These are phyloP conservation scores for Ochlodes sylvanus DNA, from an alignment of 2,888 invertebrate species.

Conservation along the genomic window DNA sequence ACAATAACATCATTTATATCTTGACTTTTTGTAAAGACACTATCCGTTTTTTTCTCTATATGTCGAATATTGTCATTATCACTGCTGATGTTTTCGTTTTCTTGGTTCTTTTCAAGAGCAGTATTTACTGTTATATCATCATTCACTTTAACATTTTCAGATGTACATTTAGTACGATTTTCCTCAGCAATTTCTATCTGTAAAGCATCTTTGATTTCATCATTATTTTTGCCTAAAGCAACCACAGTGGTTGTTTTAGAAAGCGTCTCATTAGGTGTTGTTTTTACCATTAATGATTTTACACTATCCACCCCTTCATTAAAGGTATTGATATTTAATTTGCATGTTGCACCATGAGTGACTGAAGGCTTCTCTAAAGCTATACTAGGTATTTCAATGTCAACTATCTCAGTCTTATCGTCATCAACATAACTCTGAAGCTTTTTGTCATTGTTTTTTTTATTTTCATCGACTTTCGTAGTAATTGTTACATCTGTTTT, in stretches of 20 bases:
- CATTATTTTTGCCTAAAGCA: background rate
- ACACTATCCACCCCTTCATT: background rate
- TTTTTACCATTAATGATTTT: background rate
- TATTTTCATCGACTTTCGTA: background rate
- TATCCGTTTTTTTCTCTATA: background rate
- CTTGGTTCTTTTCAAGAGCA: background rate
- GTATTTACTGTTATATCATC: background rate
- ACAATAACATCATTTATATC: background rate
- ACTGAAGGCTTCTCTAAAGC: conserved; percentile 1
- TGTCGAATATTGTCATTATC: background rate
- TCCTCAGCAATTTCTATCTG: background rate
- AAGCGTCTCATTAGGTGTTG: background rate
- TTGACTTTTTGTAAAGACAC: background rate
- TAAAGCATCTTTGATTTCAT: background rate
- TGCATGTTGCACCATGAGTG: background rate
- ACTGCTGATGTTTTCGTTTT: background rate
- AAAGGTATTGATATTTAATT: background rate
- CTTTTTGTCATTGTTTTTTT: background rate
- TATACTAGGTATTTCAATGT: conserved; percentile 5
- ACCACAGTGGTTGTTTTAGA: background rate
- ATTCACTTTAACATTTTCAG: background rate
- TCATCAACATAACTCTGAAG: conserved; percentile 1
- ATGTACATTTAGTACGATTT: background rate
- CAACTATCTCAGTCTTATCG: conserved; percentile 26
- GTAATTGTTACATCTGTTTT: background rate